Evolutionary conservation across 2,888 invertebrate species (phyloP), one percentile per base, ranked within the genome.

Genomic region (Xestia c-nigrum): DNA sequence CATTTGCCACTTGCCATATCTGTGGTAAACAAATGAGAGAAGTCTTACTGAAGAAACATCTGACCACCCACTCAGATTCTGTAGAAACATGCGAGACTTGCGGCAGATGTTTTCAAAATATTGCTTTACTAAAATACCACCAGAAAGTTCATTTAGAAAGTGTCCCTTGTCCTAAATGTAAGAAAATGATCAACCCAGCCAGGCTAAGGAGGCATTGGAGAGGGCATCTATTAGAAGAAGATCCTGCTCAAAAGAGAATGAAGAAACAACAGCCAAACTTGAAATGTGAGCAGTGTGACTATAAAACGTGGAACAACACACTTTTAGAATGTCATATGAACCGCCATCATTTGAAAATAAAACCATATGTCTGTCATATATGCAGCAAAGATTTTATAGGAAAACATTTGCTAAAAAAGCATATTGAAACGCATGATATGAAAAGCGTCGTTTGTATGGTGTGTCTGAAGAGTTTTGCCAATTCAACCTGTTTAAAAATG

Each of bases 381-480:
- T 92, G 92, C 40, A 88, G 83, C 9, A 90, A 91, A 82, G 85
- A 87, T 16, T 92, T 92, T 19, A 88, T 91, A 24, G 92, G 91
- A 0, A 90, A 90, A 76, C 81, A 88, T 1, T 85, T 92, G 38
- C 73, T 92, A 46, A 89, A 78, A 12, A 90, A 91, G 19, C 92
- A 92, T 38, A 70, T 89, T 50, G 82, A 87, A 52, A 92, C 90
- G 0, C 92, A 92, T 75, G 83, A 88, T 0, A 74, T 85, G 0
- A 89, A 89, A 57, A 72, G 74, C 84, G 89, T 68, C 82, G 47
- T 71, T 61, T 92, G 92, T 65, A 78, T 89, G 9, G 85, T 86
- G 0, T 92, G 92, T 47, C 80, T 87, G 0, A 92, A 92, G 73
- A 92, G 89, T 64, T 92, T 92, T 72, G 91, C 91, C 0, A 92